Evolutionary conservation across 2,113 vertebrate genomes (phyloP), one percentile per base, ranked within the genome.

Genomic region (Ibidorhyncha struthersii): DNA sequence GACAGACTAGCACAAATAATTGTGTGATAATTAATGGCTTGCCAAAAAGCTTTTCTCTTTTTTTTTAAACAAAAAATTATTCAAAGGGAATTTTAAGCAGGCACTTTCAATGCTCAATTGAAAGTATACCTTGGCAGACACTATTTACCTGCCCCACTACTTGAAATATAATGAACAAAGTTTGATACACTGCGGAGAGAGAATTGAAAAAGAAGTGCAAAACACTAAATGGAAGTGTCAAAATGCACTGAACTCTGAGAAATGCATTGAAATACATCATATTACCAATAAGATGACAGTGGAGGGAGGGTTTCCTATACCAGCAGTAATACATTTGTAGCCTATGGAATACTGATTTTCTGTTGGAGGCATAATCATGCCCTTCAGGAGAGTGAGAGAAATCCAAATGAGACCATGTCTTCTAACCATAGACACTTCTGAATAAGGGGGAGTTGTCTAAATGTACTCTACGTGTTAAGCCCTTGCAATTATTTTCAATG

Each of bases 71-170:
- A 93, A 89, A 96, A 95, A 89, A 59, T 45, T 96, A 91, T 93
- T 93, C 90, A 70, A 93, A 79, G 32, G 63, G 92, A 97, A 97
- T 98, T 96, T 97, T 97, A 97, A 98, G 55, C 76, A 98, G 95
- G 66, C 66, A 94, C 53, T 97, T 97, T 89, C 79, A 94, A 82
- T 95, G 80, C 53, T 69, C 69, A 66, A 18, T 89, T 95, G 92
- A 93, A 96, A 93, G 34, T 85, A 49, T 94, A 69, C 96, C 90
- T 96, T 96, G 93, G 91, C 87, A 97, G 96, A 89, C 58, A 76
- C 41, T 80, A 95, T 97, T 97, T 97, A 91, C 97, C 87, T 97
- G 71, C 53, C n/a, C 23, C 34, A 41, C 52, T 86, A 79, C 84
- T 78, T 96, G 80, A 96, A 95, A 90, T 78, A 96, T 81, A 96